Base-by-base conservation (phyloP, 2,888 invertebrate genomes). In the Baccha elongata region DNA sequence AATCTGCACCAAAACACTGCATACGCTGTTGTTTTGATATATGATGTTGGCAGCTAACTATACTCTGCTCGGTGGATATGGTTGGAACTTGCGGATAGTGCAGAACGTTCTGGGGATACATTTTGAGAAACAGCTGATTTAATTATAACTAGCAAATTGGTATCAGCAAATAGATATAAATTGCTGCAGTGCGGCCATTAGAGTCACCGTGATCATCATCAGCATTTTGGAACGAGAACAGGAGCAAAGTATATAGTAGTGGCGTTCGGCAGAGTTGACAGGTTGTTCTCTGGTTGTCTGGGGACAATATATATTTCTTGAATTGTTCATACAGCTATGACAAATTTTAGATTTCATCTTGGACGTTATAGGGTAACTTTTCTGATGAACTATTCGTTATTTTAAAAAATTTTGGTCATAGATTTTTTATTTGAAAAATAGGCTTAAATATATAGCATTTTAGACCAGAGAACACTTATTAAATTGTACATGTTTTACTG, bases 71-170 rank as follows among this genome's bases (percentile, higher is more conserved):
- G 23, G n/a, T 64, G 68, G 68, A 74, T 71, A 71, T 75, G 69
- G 76, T 65, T 65, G n/a, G 75, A 80, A 64, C 29, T 55, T 48
- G 26, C 4, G 37, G 2, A 2, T 11, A 46, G 52, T 35, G 32
- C 7, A 42, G 79, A 60, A 29, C 44, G 69, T 48, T 78, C 55
- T 62, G 2, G 17, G 19, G n/a, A 17, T 58, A 44, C 32, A 46
- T 40, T n/a, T 50, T 32, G 42, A 62, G 17, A 48, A 76, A 55
- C 64, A 40, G 48, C 68, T 78, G 78, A 78, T 83, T 83, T 73
- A 83, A 78, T 83, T 83, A 83, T 78, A 78, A 73, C 48, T 67
- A 83, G 78, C 83, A 83, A 83, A 83, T 83, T 83, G 78, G 78
- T 55, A 78, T 73, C 78, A 73, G 40, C 48, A 46, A 52, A n/a